A percentile compares a stretch with the other conserved stretches of the same genome.
Conservation (phyloP, 2,888 invertebrate species). For the Molorchus minor region DNA sequence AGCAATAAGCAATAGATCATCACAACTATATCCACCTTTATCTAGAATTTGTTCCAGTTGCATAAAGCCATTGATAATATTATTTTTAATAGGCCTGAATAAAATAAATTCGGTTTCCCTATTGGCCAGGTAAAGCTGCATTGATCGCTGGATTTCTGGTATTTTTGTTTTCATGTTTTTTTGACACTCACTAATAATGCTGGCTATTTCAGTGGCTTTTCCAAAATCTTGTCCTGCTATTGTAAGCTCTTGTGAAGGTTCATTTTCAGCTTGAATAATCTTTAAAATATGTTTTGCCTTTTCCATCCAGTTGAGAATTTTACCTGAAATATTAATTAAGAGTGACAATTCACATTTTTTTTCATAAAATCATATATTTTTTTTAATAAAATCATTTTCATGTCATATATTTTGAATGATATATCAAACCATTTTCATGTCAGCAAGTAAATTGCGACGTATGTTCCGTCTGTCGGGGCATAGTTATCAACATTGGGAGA, state of each 20-base stretch:
- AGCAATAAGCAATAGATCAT: conserved; percentile 84
- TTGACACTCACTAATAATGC: conserved; percentile 79
- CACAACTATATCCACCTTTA: conserved; percentile 79
- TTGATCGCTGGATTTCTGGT: conserved; percentile 83
- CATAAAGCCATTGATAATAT: conserved; percentile 87
- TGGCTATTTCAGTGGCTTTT: conserved; percentile 73
- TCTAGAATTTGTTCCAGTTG: conserved; percentile 82
- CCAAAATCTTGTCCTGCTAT: conserved; percentile 68
- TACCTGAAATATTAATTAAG: conserved; percentile 31
- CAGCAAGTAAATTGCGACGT: no score
- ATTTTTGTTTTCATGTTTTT: conserved; percentile 81
- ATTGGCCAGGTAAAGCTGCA: conserved; percentile 96
- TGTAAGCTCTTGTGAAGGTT: conserved; percentile 38
- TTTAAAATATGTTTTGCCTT: conserved; percentile 63
- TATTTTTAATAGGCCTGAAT: conserved; percentile 93
- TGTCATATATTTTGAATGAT: no score
- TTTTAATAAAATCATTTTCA: no score
- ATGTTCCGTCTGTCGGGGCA: no score
- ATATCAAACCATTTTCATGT: no score
- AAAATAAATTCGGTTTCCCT: conserved; percentile 97
- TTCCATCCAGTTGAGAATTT: conserved; percentile 53
- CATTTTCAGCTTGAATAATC: conserved; percentile 39
- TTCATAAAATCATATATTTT: no score
- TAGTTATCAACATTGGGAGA: no score
- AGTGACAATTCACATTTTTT: not conserved